Evolutionary conservation across 1,140 invertebrate species (phyloP).

Genomic region (Drosophila auraria): DNA sequence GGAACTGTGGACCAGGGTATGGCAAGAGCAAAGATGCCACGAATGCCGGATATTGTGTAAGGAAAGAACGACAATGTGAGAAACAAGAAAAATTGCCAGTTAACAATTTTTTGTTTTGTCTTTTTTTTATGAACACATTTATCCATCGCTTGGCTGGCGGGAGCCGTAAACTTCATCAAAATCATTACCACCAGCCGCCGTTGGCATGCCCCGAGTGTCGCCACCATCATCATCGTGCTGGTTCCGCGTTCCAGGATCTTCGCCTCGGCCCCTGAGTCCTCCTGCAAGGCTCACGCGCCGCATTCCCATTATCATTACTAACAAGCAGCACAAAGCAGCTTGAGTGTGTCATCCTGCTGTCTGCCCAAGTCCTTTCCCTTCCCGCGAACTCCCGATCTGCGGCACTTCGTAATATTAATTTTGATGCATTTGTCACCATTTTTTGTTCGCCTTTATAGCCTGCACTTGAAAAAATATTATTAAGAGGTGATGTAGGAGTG

Average conservation of each 20-base stretch:
- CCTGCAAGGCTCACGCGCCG: slow-evolving; percentile 38
- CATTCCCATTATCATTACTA: slow-evolving; percentile 68
- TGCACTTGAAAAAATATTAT: slow-evolving; percentile 1
- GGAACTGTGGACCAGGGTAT: slow-evolving; percentile 50
- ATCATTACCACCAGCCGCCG: slow-evolving; percentile 64
- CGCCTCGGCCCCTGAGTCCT: slow-evolving; percentile 6
- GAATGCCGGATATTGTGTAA: slow-evolving; percentile 65
- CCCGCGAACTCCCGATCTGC: slow-evolving; percentile 28
- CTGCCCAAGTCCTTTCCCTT: neutral
- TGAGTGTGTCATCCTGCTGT: slow-evolving; percentile 69
- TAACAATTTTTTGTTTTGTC: slow-evolving; percentile 72
- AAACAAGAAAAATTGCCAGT: slow-evolving; percentile 72
- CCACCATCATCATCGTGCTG: slow-evolving; percentile 40
- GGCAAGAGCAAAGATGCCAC: slow-evolving; percentile 31
- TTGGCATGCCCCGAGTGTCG: slow-evolving; percentile 41
- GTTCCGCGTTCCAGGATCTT: slow-evolving; percentile 18
- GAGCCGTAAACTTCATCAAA: slow-evolving; percentile 66
- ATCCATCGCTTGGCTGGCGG: slow-evolving; percentile 17
- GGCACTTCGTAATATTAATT: slow-evolving; percentile 79
- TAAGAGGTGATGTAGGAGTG: too few species aligned
- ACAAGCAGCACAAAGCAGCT: slow-evolving; percentile 72
- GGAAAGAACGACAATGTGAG: slow-evolving; percentile 12
- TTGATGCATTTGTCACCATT: slow-evolving; percentile 81
- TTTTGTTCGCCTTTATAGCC: slow-evolving; percentile 32
- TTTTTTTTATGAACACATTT: slow-evolving; percentile 52